Evolutionary conservation across 1,140 invertebrate species (phyloP).

Genomic region (Drosophila sp.): DNA sequence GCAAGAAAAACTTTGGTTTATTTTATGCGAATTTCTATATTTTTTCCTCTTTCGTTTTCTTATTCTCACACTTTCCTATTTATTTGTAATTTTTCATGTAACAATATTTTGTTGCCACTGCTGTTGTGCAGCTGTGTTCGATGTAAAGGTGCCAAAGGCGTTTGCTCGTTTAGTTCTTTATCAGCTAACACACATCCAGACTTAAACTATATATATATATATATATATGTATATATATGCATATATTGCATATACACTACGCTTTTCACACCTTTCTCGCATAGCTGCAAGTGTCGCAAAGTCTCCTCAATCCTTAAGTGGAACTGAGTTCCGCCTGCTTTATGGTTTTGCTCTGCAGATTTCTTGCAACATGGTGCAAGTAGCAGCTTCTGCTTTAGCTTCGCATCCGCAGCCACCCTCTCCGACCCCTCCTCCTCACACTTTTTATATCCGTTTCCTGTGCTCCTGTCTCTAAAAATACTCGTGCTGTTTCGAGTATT

Average conservation of each 20-base stretch:
- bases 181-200: slow-evolving; percentile 5
- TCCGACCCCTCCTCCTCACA: no score
- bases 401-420: slow-evolving; percentile 45
- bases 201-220: neutral
- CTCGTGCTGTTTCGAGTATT: slow-evolving; percentile 58
- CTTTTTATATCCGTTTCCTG: slow-evolving; percentile 52
- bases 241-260: no score
- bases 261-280: slow-evolving; percentile 15
- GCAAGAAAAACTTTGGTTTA: slow-evolving; percentile 45
- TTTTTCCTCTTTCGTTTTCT: no score
- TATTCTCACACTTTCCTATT: slow-evolving; percentile 56
- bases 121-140: slow-evolving; percentile 66
- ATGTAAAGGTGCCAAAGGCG: slow-evolving; percentile 75
- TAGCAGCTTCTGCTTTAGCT: slow-evolving; percentile 45
- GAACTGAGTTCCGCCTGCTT: slow-evolving; percentile 38
- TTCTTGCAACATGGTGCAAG: slow-evolving; percentile 18
- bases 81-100: slow-evolving; percentile 66
- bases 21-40: slow-evolving; percentile 47
- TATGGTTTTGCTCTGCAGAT: slow-evolving; percentile 50
- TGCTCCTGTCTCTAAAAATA: slow-evolving; percentile 62
- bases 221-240: neutral
- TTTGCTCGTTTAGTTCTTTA: slow-evolving; percentile 55
- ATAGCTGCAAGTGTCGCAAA: slow-evolving; percentile 9
- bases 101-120: slow-evolving; percentile 68
- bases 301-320: slow-evolving; percentile 66